Evolutionary conservation across 2,888 invertebrate genomes (phyloP).

Genomic region (Ctena decussata): DNA sequence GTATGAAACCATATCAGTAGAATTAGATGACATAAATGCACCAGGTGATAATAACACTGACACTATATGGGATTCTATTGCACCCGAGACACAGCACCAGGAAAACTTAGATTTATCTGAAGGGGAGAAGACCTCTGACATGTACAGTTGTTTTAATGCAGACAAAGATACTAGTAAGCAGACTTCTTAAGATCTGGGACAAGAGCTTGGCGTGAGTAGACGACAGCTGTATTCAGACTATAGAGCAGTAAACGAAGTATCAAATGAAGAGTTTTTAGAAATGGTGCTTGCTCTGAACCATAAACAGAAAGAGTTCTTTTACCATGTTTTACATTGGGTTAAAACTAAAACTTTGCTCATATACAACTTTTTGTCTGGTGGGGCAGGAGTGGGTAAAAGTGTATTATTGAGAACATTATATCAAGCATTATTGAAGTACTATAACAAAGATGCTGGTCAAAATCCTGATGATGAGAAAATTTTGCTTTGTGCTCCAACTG

Average conservation of each 20-base stretch:
- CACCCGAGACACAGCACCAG: not conserved
- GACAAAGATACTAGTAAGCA: not conserved
- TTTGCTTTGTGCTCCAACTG: constrained; percentile 62
- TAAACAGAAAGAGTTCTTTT: not conserved
- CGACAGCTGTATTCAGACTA: not conserved
- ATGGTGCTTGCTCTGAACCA: not conserved
- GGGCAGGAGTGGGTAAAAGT: constrained; percentile 67
- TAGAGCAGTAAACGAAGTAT: not conserved
- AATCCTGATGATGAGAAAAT: constrained; percentile 48
- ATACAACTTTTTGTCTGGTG: constrained; percentile 58
- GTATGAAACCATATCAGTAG: not conserved
- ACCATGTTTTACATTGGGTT: not conserved
- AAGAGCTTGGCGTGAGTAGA: not conserved
- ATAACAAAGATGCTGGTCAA: constrained; percentile 25
- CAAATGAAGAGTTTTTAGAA: not conserved
- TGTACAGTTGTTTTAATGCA: not conserved
- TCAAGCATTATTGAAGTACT: constrained; percentile 44
- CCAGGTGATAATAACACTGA: not conserved
- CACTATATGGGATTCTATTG: not conserved
- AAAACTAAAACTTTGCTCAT: constrained; percentile 18
- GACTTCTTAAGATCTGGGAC: not conserved
- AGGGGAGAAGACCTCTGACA: not conserved
- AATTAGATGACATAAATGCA: not conserved
- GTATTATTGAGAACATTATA: constrained; percentile 36
- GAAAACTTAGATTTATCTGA: not conserved